Percentiles rank a stretch among this genome's conserved stretches.
Evolutionary conservation across 2,888 invertebrate genomes (phyloP).

Genomic region (Autographa gamma): DNA sequence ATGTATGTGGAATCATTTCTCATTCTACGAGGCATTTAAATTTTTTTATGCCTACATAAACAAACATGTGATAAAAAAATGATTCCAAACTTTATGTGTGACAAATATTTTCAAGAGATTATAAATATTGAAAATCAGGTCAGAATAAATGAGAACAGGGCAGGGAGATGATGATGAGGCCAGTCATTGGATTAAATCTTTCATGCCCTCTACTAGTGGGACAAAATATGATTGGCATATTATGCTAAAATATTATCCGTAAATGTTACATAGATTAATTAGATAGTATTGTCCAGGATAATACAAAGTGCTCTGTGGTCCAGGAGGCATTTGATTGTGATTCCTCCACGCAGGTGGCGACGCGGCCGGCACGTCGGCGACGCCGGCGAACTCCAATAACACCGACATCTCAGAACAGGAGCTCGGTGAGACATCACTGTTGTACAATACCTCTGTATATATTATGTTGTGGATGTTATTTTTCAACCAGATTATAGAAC

Average conservation of each 20-base stretch:
- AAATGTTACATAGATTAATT: neutral
- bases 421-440: conserved; percentile 77
- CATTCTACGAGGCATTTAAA: conserved; percentile 7
- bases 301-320: neutral
- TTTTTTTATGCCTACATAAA: conserved; percentile 2
- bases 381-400: conserved; percentile 67
- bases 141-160: neutral
- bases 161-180: neutral
- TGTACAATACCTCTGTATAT: conserved; percentile 36
- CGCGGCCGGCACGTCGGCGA: conserved; percentile 72
- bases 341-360: conserved; percentile 78
- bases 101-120: conserved; percentile 10
- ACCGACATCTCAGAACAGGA: conserved; percentile 80
- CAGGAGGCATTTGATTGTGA: conserved; percentile 57
- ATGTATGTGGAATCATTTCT: conserved; percentile 14
- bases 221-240: neutral
- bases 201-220: neutral
- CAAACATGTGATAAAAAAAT: conserved; percentile 5
- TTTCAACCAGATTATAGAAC: conserved; percentile 13
- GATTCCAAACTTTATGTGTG: conserved; percentile 22
- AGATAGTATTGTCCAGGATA: conserved; percentile 32
- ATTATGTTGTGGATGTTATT: conserved; percentile 26
- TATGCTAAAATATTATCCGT: neutral
- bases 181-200: conserved; percentile 7
- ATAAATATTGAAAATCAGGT: conserved; percentile 2